A percentile compares a stretch with the other conserved stretches of the same genome.
Evolutionary conservation across 37 sponge, comb jelly and placozoan species (phyloP).

Genomic region (Halisarca cf. caerulea): DNA sequence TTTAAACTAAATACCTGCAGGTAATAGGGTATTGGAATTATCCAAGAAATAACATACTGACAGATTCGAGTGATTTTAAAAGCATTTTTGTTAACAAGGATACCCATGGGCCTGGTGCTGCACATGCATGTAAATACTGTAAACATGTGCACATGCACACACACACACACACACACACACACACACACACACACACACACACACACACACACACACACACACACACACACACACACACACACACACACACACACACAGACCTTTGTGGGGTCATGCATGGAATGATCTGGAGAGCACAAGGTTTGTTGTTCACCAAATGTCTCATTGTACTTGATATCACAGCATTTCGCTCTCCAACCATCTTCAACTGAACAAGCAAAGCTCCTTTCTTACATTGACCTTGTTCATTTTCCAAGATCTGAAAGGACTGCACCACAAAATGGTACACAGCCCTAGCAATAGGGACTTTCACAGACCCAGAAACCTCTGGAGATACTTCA

Average conservation of each 20-base stretch:
- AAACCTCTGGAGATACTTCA: not conserved
- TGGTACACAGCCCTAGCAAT: not conserved
- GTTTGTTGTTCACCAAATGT: not conserved
- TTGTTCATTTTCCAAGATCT: no score
- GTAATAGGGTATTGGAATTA: no score
- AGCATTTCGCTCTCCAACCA: slow-evolving; percentile 14
- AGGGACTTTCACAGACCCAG: no score
- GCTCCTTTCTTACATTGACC: not conserved
- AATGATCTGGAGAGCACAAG: slow-evolving; percentile 12
- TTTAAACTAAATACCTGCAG: no score
- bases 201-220: not conserved
- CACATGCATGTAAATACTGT: not conserved
- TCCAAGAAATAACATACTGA: no score
- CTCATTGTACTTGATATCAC: not conserved
- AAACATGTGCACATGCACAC: not conserved
- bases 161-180: no score
- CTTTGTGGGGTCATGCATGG: slow-evolving; percentile 18
- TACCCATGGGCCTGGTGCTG: no score
- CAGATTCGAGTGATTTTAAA: no score
- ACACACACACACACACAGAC: slow-evolving; percentile 42
- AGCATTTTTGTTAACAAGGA: no score
- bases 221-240: not conserved
- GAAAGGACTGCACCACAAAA: slow-evolving; percentile 15
- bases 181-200: no score
- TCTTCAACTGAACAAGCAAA: not conserved